Conservation (phyloP, 2,113 vertebrate species). For the Agelaius phoeniceus region DNA sequence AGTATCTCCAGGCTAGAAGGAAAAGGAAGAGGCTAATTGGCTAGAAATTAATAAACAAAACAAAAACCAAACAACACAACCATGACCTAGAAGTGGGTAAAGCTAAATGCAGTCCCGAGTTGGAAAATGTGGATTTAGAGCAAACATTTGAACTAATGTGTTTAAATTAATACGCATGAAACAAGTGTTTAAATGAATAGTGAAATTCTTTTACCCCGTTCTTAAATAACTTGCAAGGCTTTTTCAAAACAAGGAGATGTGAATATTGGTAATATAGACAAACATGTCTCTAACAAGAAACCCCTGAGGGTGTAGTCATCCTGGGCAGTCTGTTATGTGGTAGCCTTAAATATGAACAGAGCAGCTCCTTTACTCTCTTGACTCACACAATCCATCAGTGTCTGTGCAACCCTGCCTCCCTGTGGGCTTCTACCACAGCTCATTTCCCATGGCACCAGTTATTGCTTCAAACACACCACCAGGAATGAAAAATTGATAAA, state of each 20-base stretch:
- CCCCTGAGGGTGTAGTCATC: background rate
- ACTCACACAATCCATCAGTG: background rate
- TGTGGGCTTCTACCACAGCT: background rate
- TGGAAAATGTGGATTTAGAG: background rate
- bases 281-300: background rate
- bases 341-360: background rate
- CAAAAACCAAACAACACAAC: background rate
- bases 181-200: background rate
- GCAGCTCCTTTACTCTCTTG: background rate
- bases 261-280: background rate
- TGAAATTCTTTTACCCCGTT: background rate
- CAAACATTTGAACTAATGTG: background rate
- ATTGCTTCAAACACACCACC: slow-evolving; percentile 28
- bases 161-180: background rate
- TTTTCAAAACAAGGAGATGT: background rate
- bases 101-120: background rate
- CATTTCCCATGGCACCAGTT: slow-evolving; percentile 35
- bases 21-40: background rate
- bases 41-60: background rate
- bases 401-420: background rate
- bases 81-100: background rate
- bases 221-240: background rate
- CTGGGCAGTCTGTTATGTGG: background rate
- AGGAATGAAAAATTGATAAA: slow-evolving; percentile 64
- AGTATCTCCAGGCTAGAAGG: background rate